These are phyloP conservation scores for Chelonia mydas DNA, from an alignment of 2,797 vertebrate species.

Conservation along the genomic window DNA sequence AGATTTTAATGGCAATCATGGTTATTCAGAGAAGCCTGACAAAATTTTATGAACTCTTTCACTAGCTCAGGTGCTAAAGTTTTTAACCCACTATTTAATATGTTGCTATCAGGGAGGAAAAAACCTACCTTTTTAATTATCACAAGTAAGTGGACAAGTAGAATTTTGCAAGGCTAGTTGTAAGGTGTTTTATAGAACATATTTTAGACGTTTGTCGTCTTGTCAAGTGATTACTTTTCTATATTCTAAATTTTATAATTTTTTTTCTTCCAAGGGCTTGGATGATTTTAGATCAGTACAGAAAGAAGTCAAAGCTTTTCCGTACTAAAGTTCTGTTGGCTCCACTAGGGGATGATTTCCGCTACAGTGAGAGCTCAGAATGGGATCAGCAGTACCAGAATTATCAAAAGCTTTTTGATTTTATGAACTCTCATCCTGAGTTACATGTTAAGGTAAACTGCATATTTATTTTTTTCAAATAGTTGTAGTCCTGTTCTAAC, in stretches of 20 bases:
- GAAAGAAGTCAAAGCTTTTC: conserved; percentile 94
- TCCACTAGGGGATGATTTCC: conserved; percentile 94
- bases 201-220: neutral
- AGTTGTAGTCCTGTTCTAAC: neutral
- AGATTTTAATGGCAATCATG: neutral
- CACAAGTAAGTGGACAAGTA: neutral
- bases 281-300: conserved; percentile 92
- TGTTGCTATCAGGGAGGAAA: neutral
- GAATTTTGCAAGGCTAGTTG: neutral
- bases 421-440: conserved; percentile 89
- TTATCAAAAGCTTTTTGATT: conserved; percentile 94
- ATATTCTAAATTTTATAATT: neutral
- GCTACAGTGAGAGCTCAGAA: conserved; percentile 87
- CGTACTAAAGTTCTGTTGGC: conserved; percentile 88
- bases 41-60: neutral
- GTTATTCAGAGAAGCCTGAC: accelerated
- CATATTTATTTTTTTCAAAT: neutral
- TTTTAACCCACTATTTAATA: neutral
- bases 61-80: neutral
- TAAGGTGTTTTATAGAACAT: neutral
- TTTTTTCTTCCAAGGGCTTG: conserved; percentile 80
- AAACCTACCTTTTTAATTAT: neutral
- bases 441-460: conserved; percentile 89
- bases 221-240: neutral
- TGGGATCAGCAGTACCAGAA: conserved; percentile 94